These are phyloP conservation scores for Piscicola geometra DNA, from an alignment of 2,888 invertebrate species.

Conservation along the genomic window DNA sequence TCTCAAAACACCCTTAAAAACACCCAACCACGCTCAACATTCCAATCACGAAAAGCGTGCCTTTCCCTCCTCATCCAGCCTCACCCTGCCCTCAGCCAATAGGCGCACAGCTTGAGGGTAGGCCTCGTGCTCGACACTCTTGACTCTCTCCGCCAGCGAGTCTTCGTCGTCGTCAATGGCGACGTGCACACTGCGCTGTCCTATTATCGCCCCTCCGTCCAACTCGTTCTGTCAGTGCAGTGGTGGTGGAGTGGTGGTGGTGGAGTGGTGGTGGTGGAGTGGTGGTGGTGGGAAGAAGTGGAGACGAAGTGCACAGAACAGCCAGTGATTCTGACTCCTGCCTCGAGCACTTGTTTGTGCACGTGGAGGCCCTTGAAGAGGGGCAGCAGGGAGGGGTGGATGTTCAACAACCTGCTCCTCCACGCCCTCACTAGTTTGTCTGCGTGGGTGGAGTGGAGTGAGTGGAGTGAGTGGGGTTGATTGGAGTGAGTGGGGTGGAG, in stretches of 20 bases:
- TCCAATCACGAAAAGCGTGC: slow-evolving; percentile 45
- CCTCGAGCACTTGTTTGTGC: slow-evolving; percentile 75
- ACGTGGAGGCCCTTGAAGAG: too few species aligned
- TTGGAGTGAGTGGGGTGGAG: too few species aligned
- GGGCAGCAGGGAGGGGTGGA: slow-evolving; percentile 88
- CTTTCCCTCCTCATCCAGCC: slow-evolving; percentile 45
- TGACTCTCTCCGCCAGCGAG: slow-evolving; percentile 65
- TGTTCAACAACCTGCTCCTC: slow-evolving; percentile 80
- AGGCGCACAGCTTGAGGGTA: slow-evolving; percentile 77
- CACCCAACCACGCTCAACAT: too few species aligned
- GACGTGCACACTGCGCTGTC: slow-evolving; percentile 79
- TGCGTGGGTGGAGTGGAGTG: too few species aligned
- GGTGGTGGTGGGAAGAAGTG: too few species aligned
- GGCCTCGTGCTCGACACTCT: slow-evolving; percentile 69
- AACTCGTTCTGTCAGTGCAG: slow-evolving; percentile 67
- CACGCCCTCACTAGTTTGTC: slow-evolving; percentile 61
- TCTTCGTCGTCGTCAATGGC: slow-evolving; percentile 70
- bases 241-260: too few species aligned
- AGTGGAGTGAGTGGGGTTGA: too few species aligned
- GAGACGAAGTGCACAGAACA: slow-evolving; percentile 95
- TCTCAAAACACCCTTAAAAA: too few species aligned
- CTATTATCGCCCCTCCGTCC: slow-evolving; percentile 83
- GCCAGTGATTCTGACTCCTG: slow-evolving; percentile 79
- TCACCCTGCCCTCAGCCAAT: slow-evolving; percentile 60
- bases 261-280: too few species aligned